Base-by-base conservation (phyloP, 2,113 vertebrate genomes). In the Litocranius walleri region DNA sequence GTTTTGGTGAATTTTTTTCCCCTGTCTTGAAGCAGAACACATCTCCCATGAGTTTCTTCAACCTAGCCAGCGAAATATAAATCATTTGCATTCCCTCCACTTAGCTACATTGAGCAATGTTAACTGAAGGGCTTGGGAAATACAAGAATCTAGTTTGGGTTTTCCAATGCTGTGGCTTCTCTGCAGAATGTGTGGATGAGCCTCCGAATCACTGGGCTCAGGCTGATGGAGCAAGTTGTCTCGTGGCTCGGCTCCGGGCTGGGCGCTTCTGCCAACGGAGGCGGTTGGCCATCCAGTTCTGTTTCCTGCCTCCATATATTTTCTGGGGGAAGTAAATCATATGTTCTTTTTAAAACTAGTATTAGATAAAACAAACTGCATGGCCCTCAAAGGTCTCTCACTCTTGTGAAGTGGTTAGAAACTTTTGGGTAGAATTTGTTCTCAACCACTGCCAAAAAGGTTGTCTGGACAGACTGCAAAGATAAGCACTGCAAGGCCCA, bases 41-140 rank as follows among this genome's bases (percentile, higher is more conserved):
- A 97, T 98, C 98, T 98, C 98, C 97, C 98, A 94, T 88, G 98
- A 98, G 98, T 97, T 98, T 83, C 97, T 80, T 91, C 93, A 98
- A 97, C 97, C 97, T 98, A 96, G 97, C 96, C 97, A 98, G 97
- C 86, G 95, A 98, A 97, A 89, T 98, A 98, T 98, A 96, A 97
- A 98, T 98, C 98, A 98, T 97, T 97, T 95, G 95, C 98, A 96
- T 95, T 97, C 97, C 74, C 97, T 96, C 86, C 78, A 82, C 96
- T 96, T 89, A 96, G 95, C 96, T 91, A 91, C 97, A 91, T 89
- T 90, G 97, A 97, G 97, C 96, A 96, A 97, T 96, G 94, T 95
- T 94, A 97, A 97, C 95, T 96, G 97, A 98, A 98, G 87, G 96
- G 94, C 62, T 95, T 98, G 97, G 95, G 91, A 97, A 96, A 93